Percentiles rank a stretch among this genome's conserved stretches.
Conservation (phyloP, 1,140 invertebrate species). For the Atta texana region DNA sequence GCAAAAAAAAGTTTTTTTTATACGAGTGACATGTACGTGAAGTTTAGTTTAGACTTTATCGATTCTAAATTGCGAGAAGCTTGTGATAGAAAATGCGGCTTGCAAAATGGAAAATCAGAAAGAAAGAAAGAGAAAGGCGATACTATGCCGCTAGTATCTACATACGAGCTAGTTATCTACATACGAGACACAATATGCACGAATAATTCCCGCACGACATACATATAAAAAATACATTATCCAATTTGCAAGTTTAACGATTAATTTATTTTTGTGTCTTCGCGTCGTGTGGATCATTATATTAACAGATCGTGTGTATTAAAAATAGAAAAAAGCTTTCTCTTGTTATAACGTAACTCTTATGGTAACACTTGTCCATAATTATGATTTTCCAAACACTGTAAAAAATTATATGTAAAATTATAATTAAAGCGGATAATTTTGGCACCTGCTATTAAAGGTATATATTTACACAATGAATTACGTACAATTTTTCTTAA, state of each 20-base stretch:
- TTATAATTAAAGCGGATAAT: no score
- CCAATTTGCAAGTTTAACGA: background rate
- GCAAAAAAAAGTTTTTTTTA: background rate
- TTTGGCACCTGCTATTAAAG: no score
- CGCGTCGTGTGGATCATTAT: slow-evolving; percentile 18
- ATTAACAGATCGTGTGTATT: slow-evolving; percentile 27
- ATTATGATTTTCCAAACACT: background rate
- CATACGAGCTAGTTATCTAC: slow-evolving; percentile 1
- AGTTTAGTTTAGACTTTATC: slow-evolving; percentile 5
- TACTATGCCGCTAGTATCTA: slow-evolving; percentile 49
- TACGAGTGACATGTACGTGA: background rate
- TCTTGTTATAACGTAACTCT: slow-evolving; percentile 23
- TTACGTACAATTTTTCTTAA: no score
- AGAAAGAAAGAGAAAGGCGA: slow-evolving; percentile 30
- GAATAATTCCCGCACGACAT: background rate
- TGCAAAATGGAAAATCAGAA: slow-evolving; percentile 28
- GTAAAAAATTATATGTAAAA: no score
- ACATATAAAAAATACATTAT: slow-evolving; percentile 5
- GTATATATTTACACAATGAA: no score
- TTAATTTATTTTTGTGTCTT: background rate
- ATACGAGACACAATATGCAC: background rate
- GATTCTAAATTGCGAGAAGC: background rate
- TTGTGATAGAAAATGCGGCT: background rate
- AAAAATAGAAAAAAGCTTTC: slow-evolving; percentile 5
- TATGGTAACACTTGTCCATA: background rate